Evolutionary conservation across 2,888 invertebrate species (phyloP), one percentile per base, ranked within the genome.

Genomic region (Marasmarcha lunaedactyla): DNA sequence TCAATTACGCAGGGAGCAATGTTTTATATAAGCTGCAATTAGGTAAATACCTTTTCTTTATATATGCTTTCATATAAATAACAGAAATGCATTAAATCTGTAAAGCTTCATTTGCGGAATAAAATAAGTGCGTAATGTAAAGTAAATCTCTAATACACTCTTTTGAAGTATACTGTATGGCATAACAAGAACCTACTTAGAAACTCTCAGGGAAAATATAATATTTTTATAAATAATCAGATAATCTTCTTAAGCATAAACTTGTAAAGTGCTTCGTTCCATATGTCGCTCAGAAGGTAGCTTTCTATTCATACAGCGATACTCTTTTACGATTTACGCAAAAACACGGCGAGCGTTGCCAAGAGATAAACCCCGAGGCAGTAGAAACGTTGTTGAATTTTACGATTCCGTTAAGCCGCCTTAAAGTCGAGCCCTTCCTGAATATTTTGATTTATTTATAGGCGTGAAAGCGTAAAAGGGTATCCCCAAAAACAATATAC

Each of bases 361-460:
- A 63, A 66, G 73, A 76, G 74, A 78, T 78, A 79, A 79, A 79
- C 72, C 77, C 62, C 53, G 59, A 65, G 57, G 72, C 70, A 71
- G 63, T 65, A 70, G 65, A 65, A 70, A 65, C 71, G 78, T 67
- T 79, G 78, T 79, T 79, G 78, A 79, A 78, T 83, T 83, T 83
- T 83, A 81, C 77, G 83, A 81, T 79, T 81, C 74, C 64, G 69
- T 76, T 81, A 83, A 83, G 81, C 81, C 78, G 76, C 74, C 79
- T 77, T 73, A 72, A 78, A 83, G 73, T 77, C 77, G 73, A 64
- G 77, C 78, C 78, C 76, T 79, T 77, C 72, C 78, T 78, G 79
- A 78, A 83, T 81, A 81, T 81, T 83, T 81, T 83, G 81, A 83
- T 83, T 83, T 83, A 83, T 83, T 83, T 83, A 83, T 77, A 71